Evolutionary conservation across 2,797 vertebrate species (phyloP), one percentile per base, ranked within the genome.

Genomic region (Pangasius krempfi): DNA sequence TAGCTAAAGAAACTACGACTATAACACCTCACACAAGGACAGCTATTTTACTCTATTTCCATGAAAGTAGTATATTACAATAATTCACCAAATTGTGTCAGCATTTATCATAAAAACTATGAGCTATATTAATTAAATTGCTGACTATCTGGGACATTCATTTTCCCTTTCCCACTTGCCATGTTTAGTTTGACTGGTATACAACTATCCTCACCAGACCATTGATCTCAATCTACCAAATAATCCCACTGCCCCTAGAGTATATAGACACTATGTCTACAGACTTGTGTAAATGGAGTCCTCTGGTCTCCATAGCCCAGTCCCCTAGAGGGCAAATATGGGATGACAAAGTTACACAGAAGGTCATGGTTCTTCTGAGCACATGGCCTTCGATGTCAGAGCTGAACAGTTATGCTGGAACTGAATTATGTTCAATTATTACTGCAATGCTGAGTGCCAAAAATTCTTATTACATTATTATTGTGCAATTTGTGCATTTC

Each of bases 201-300:
- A 66, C 5, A 20, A 70, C 73, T 72, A 50, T 78, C 30, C 22
- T 68, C 73, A 56, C 16, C 33, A 58, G 47, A 56, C 44, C 27
- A 5, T 40, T n/a, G 25, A 44, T 50, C 75, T 86, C 27, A 78
- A 64, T 6, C n/a, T 62, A 68, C n/a, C 16, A 47, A 52, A 66
- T 37, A 68, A 86, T 86, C 78, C 54, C 88, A 86, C 40, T 80
- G 25, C 20, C 8, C 84, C 62, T 76, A 37, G 3, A 10, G 37
- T 85, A 83, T 85, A 68, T 80, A 87, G 88, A 91, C 87, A 56
- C 54, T 27, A 73, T 86, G 88, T 87, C 88, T 68, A 70, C 37
- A 84, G 78, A 78, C 75, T 64, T 54, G 37, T 89, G 86, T 91
- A 84, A 90, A 89, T 92, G 80, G 73, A 86, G 89, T 82, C 90